Base-by-base conservation (phyloP, 1,140 invertebrate genomes). In the Oryzaephilus surinamensis region DNA sequence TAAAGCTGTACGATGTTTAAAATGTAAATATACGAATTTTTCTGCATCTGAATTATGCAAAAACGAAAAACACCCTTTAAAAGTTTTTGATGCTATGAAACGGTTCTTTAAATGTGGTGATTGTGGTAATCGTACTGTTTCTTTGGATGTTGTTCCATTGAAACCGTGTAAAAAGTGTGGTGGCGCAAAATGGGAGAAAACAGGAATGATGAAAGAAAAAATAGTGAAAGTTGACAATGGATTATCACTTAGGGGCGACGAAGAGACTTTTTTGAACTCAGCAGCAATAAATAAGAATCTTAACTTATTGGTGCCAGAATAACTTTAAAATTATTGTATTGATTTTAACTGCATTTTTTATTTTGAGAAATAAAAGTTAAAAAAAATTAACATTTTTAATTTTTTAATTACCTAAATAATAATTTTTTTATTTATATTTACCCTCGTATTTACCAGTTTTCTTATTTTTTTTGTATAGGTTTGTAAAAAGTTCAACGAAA, bases 31-130 rank as follows among this genome's bases (percentile, higher is more conserved):
- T 54, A 84, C 79, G 1, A 80, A 83, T 19, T 84, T 91, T 52
- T 86, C 84, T 3, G 79, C 83, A 4, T 75, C 82, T 5, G 86
- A 94, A 35, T 62, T 73, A 4, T 97, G 92, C 55, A 90, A 88
- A 60, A 67, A 77, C 45, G 76, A 90, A 51, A 67, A 73, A 23
- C 92, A 97, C 67, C 70, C 73, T 0, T 53, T 93, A 0, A 83
- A 79, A 62, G 72, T 83, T 1, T 70, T 81, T 6, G 76, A 89
- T 56, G 79, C 83, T 1, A 70, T 77, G 11, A 95, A 95, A 55
- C 70, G 88, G 41, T 96, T 95, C 61, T 97, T 92, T 62, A 83
- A 85, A 60, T 96, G 92, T 65, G 70, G 70, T 14, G 75, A 89
- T 55, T 97, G 92, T 63, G 78, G 76, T 18, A 83, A 86, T 52